These are phyloP conservation scores for Corydoras maculifer DNA, from an alignment of 2,113 vertebrate species.

Conservation along the genomic window DNA sequence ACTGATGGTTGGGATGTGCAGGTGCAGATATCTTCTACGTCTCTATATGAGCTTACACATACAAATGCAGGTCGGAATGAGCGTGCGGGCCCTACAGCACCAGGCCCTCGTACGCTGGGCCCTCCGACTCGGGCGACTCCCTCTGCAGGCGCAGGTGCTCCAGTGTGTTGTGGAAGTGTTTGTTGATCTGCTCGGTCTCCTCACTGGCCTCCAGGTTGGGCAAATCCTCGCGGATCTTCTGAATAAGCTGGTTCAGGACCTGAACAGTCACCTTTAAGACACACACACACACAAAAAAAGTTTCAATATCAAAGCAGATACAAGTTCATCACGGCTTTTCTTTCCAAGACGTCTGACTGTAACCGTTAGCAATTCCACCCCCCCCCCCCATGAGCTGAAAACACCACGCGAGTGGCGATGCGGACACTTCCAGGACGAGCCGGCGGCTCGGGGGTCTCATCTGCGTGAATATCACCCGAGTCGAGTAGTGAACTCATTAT, in stretches of 20 bases:
- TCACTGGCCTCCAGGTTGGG: slow-evolving; percentile 94
- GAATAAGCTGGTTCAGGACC: slow-evolving; percentile 96
- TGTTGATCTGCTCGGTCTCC: slow-evolving; percentile 98
- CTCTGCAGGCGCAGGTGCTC: slow-evolving; percentile 91
- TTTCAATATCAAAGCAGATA: too few relatives aligned
- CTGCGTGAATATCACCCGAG: too few relatives aligned
- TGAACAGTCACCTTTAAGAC: slow-evolving; percentile 84
- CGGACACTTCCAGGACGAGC: too few relatives aligned
- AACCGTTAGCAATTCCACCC: too few relatives aligned
- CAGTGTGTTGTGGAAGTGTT: slow-evolving; percentile 98
- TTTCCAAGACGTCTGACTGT: too few relatives aligned
- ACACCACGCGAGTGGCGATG: too few relatives aligned
- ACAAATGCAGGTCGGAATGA: slow-evolving; percentile 34
- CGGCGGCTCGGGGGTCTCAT: too few relatives aligned
- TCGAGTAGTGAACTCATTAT: too few relatives aligned
- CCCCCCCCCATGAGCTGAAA: too few relatives aligned
- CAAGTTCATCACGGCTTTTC: too few relatives aligned
- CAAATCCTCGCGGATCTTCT: slow-evolving; percentile 96
- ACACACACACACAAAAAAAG: background rate
- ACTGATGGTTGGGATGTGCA: slow-evolving; percentile 29
- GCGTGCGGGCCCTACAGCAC: slow-evolving; percentile 58
- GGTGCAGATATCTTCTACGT: slow-evolving; percentile 23
- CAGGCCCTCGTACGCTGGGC: slow-evolving; percentile 92
- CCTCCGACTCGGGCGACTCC: slow-evolving; percentile 89
- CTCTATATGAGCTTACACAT: slow-evolving; percentile 37